Evolutionary conservation across 2,797 vertebrate genomes (phyloP), one percentile per base, ranked within the genome.

Genomic region (Lutjanus campechanus): DNA sequence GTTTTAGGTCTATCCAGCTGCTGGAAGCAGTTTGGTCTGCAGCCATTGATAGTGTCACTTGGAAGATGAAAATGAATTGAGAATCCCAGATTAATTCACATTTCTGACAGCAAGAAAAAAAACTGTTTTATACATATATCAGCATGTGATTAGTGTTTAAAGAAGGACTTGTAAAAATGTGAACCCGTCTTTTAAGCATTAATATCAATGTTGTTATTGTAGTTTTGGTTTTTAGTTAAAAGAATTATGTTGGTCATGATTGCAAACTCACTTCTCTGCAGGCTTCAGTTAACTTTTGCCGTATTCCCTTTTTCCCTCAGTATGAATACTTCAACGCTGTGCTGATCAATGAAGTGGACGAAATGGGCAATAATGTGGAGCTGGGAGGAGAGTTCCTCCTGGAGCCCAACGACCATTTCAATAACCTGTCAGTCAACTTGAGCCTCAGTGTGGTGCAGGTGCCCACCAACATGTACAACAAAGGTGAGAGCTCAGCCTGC

Each of bases 261-360:
- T 47, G 61, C 59, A 17, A 1, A 11, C 17, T 16, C 56, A 19
- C 12, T 1, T 53, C n/a, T 70, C 43, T 54, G 25, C 19, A 46
- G 56, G 41, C 20, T 53, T 40, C 41, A 49, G 43, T 61, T 49
- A 47, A 66, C 0, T 15, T 65, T 65, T 68, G 8, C 15, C 10
- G 0, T 22, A 7, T 55, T 54, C 7, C 4, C 58, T 46, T 16
- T 62, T 51, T 11, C 81, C 70, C 50, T 90, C 93, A 99, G 98
- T 99, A 99, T 10, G 97, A 99, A 92, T 99, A 99, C 89, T 99
- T 98, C 94, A 99, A 99, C 51, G 98, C 98, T 0, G 97, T 99
- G 87, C 95, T 99, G 82, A 99, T 99, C 85, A 99, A 99, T 17
- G 97, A 99, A 87, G 95, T 96, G 82, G 97, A 98, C 77, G 97